Conservation (phyloP, 2,113 vertebrate genomes). For the Psephotus haematonotus region DNA sequence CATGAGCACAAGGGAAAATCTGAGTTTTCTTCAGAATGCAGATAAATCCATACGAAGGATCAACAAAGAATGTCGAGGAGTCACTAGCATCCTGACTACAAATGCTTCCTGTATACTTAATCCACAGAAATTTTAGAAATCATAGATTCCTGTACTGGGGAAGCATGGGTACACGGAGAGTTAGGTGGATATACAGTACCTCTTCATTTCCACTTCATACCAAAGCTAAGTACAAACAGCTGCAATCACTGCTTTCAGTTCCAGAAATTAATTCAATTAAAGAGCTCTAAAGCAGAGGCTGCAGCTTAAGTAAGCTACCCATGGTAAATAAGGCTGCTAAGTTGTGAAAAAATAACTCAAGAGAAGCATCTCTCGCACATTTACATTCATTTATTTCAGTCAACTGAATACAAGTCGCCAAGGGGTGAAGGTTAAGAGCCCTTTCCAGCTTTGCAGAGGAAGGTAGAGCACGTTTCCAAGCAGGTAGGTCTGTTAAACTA, state of each 20-base stretch:
- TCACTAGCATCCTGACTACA: not conserved
- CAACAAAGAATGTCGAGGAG: not conserved
- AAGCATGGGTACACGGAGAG: rapidly evolving
- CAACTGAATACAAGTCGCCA: not conserved
- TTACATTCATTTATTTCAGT: not conserved
- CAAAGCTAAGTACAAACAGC: not conserved
- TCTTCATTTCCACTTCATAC: not conserved
- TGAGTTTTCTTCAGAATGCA: not conserved
- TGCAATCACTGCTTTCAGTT: not conserved
- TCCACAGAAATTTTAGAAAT: not conserved
- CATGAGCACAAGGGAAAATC: not conserved
- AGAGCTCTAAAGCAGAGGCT: not conserved
- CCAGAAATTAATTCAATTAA: not conserved
- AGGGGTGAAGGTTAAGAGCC: not conserved
- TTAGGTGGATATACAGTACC: not conserved
- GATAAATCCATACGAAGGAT: not conserved
- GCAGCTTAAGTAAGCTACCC: not conserved
- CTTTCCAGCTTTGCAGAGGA: not conserved
- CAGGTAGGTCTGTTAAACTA: not conserved
- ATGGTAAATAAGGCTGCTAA: not conserved
- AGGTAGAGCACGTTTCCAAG: not conserved
- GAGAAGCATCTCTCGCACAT: not conserved
- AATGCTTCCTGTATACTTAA: not conserved
- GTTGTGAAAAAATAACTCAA: not conserved
- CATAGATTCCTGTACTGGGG: not conserved